Percentiles rank a stretch among this genome's conserved stretches.
Evolutionary conservation across 2,797 vertebrate species (phyloP).

Genomic region (Semaprochilodus insignis): DNA sequence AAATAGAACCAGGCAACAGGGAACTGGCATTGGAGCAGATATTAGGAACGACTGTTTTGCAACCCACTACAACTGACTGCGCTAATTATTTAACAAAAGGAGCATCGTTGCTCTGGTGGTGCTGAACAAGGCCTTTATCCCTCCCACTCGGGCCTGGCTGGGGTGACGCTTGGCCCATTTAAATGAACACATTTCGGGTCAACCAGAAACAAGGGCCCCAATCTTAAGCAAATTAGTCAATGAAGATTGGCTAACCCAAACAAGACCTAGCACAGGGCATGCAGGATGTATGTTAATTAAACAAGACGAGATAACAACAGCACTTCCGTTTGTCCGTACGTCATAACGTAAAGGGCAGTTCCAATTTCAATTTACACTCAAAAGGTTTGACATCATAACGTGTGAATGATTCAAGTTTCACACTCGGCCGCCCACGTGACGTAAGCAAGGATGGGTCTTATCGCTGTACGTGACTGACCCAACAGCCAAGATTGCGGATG

Average conservation of each 20-base stretch:
- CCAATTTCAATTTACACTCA: too few relatives aligned
- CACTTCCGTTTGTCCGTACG: neutral
- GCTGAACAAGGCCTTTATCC: conserved; percentile 1
- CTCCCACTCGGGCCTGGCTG: neutral
- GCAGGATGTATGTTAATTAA: too few relatives aligned
- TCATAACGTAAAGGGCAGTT: neutral
- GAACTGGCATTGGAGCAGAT: neutral
- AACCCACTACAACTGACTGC: conserved; percentile 10
- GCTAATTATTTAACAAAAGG: conserved; percentile 4
- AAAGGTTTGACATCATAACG: too few relatives aligned
- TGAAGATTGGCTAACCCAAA: neutral
- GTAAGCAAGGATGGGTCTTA: too few relatives aligned
- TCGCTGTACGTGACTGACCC: too few relatives aligned
- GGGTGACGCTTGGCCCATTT: conserved; percentile 10
- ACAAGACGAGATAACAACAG: neutral
- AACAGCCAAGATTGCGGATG: too few relatives aligned
- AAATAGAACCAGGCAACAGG: neutral
- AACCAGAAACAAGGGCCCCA: neutral
- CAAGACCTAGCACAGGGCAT: too few relatives aligned
- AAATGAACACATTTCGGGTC: neutral
- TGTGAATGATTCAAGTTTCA: too few relatives aligned
- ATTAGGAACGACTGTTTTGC: conserved; percentile 15
- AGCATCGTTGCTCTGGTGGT: neutral
- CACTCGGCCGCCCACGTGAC: too few relatives aligned
- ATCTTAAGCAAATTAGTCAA: neutral